Percentiles rank a stretch among this genome's conserved stretches.
Conservation (phyloP, 1,140 invertebrate genomes). For the Macrobrachium nipponense region DNA sequence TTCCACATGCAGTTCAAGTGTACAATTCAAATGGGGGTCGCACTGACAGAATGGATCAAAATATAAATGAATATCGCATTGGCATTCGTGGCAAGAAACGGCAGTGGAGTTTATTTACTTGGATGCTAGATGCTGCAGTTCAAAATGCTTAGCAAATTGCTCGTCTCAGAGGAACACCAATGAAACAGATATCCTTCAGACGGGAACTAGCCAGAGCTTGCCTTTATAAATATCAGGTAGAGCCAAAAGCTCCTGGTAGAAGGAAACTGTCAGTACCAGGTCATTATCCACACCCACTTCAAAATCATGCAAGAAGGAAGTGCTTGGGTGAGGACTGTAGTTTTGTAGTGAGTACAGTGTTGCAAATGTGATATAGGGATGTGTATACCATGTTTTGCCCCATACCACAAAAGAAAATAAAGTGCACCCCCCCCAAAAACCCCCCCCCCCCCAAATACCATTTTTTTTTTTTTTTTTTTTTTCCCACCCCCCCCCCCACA, state of each 20-base stretch:
- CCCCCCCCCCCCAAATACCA: too few species aligned
- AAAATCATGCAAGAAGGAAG: too few species aligned
- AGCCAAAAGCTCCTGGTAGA: slow-evolving; percentile 30
- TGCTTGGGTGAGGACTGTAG: slow-evolving; percentile 4
- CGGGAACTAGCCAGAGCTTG: slow-evolving; percentile 37
- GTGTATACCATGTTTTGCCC: too few species aligned
- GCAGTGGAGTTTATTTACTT: slow-evolving; percentile 25
- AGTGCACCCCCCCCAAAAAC: too few species aligned
- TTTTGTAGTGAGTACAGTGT: too few species aligned
- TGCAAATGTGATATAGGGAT: too few species aligned
- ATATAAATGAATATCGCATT: slow-evolving; percentile 25
- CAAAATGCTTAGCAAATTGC: slow-evolving; percentile 42
- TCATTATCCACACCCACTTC: too few species aligned
- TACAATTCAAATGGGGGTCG: slow-evolving; percentile 38
- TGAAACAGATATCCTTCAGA: slow-evolving; percentile 33
- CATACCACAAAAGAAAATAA: too few species aligned
- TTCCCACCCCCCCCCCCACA: too few species aligned
- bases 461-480: too few species aligned
- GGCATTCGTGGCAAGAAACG: slow-evolving; percentile 31
- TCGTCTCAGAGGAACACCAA: slow-evolving; percentile 16
- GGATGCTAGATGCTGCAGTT: slow-evolving; percentile 27
- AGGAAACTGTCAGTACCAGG: slow-evolving; percentile 31
- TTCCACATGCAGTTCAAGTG: slow-evolving; percentile 38
- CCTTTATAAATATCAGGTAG: slow-evolving; percentile 28
- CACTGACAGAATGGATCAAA: too few species aligned